A percentile compares a stretch with the other conserved stretches of the same genome.
These are phyloP conservation scores for Semaprochilodus insignis DNA, from an alignment of 2,797 vertebrate genomes.

Conservation along the genomic window DNA sequence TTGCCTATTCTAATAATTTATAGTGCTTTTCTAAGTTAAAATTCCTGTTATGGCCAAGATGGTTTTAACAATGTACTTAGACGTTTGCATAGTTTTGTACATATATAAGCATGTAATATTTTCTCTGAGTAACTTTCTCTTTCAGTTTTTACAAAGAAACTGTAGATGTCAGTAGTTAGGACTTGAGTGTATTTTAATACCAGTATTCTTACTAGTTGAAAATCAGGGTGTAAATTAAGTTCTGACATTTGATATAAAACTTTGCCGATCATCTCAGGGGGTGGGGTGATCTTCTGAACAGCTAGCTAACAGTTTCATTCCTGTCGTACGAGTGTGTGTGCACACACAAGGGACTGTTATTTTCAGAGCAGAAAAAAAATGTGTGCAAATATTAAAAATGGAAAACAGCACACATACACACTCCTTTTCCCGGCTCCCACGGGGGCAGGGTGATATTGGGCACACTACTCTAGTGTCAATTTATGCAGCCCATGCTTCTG, in stretches of 20 bases:
- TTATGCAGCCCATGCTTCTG: slow-evolving; percentile 76
- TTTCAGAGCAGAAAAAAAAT: slow-evolving; percentile 65
- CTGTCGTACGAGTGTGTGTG: slow-evolving; percentile 55
- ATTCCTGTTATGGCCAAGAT: too few relatives aligned
- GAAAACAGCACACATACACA: slow-evolving; percentile 77
- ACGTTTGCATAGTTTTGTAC: too few relatives aligned
- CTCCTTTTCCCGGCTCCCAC: slow-evolving; percentile 67
- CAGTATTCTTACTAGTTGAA: slow-evolving; percentile 25
- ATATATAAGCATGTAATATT: neutral
- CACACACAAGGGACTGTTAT: slow-evolving; percentile 64
- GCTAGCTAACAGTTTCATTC: slow-evolving; percentile 62
- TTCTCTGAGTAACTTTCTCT: neutral
- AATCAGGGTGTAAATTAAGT: slow-evolving; percentile 48
- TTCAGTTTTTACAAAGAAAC: slow-evolving; percentile 2
- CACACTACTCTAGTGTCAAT: slow-evolving; percentile 82
- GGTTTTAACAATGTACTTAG: too few relatives aligned
- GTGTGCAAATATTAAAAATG: slow-evolving; percentile 78
- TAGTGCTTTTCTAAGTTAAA: too few relatives aligned
- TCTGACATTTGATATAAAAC: slow-evolving; percentile 42
- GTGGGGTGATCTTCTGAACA: slow-evolving; percentile 52
- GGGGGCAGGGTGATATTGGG: slow-evolving; percentile 81
- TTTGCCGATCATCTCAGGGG: slow-evolving; percentile 52
- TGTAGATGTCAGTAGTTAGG: neutral
- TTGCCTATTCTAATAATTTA: too few relatives aligned
- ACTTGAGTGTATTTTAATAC: slow-evolving; percentile 6